Base-by-base conservation (phyloP, 1,140 invertebrate genomes). In the Lepidurus apus region DNA sequence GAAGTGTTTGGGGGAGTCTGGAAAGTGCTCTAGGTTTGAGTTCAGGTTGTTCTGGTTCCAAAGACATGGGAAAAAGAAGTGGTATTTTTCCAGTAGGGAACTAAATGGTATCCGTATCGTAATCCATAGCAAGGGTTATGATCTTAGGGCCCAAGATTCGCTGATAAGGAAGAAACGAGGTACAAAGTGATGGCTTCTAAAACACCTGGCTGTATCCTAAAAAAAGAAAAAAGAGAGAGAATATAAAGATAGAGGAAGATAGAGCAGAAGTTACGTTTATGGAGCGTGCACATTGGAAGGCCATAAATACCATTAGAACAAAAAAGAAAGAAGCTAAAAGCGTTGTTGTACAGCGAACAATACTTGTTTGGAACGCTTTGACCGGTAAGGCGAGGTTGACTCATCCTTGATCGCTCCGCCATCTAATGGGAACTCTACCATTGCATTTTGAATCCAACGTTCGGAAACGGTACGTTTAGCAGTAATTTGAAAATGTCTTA, bases 101-200 rank as follows among this genome's bases (percentile, higher is more conserved):
- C 53, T 65, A 65, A 65, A 65, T 65, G 10, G 53, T 65, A 65
- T 65, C 21, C 34, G 34, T 34, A 34, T 34, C 34, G 34, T 34
- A 34, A 65, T 21, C 53, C 53, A 3, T 21, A 65, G 17, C 53
- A 65, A 47, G 53, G 53, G 13, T 13, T 17, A 65, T 17, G 13
- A 65, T 65, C 53, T 65, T 65, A 65, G 53, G 13, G 53, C 13
- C 53, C 53, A 65, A 65, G 53, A 65, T 65, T 65, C 13, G 53
- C 53, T 65, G 53, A 65, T 65, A 65, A 21, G 53, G 9, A 21
- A 65, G 21, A 65, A 65, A 65, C 21, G 21, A 65, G 53, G 53
- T 65, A 65, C 53, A 65, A 65, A 65, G 53, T 65, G 13, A 9
- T 65, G 21, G 17, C 53, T 65, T 9, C 53, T n/a, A n/a, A 65